These are phyloP conservation scores for Bombus picipes DNA, from an alignment of 1,140 invertebrate genomes.

Conservation along the genomic window DNA sequence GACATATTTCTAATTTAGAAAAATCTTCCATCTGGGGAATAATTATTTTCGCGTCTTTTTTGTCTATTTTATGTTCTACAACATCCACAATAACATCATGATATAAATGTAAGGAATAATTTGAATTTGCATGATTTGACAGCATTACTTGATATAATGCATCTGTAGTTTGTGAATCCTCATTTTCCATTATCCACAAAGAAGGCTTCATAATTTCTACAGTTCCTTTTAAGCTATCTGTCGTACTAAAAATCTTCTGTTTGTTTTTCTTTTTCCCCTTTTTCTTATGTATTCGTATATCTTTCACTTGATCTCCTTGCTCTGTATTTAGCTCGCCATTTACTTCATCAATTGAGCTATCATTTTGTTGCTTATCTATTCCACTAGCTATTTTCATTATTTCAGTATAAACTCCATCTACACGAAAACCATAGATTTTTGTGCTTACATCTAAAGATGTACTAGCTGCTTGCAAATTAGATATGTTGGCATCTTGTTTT, in stretches of 20 bases:
- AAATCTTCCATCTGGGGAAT: constrained; percentile 33
- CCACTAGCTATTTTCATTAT: constrained; percentile 89
- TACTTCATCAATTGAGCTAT: constrained; percentile 76
- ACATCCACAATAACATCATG: constrained; percentile 70
- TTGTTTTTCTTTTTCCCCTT: constrained; percentile 72
- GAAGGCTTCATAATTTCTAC: constrained; percentile 74
- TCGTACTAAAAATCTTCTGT: constrained; percentile 72
- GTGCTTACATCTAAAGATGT: constrained; percentile 91
- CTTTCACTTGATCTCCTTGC: constrained; percentile 14
- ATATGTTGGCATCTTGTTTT: constrained; percentile 86
- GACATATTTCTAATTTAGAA: constrained; percentile 51
- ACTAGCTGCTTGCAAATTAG: constrained; percentile 89
- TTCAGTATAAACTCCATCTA: constrained; percentile 90
- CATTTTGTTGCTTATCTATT: constrained; percentile 82
- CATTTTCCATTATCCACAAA: constrained; percentile 65
- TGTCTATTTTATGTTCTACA: constrained; percentile 7
- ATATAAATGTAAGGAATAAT: constrained; percentile 64
- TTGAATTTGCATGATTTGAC: constrained; percentile 71
- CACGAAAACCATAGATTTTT: constrained; percentile 91
- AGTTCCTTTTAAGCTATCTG: constrained; percentile 78
- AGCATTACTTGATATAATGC: constrained; percentile 73
- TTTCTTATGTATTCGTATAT: constrained; percentile 67
- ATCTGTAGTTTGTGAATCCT: constrained; percentile 76
- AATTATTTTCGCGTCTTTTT: not conserved
- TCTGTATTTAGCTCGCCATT: constrained; percentile 63